Evolutionary conservation across 2,797 vertebrate species (phyloP).

Genomic region (Hippoglossus hippoglossus): DNA sequence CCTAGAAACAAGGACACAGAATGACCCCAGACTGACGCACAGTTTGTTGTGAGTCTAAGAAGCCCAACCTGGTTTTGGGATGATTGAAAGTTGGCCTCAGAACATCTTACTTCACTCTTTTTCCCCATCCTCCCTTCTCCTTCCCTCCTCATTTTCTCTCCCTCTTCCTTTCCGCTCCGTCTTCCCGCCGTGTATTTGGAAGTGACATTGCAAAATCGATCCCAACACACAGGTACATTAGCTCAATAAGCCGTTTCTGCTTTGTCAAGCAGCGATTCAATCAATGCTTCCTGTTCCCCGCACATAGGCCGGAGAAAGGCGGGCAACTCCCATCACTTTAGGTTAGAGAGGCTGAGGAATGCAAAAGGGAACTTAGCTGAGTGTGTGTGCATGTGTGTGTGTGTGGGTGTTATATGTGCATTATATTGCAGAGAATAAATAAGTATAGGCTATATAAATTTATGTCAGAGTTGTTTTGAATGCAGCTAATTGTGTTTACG

Average conservation of each 20-base stretch:
- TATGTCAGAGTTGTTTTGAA: not conserved
- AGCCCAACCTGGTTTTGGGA: not conserved
- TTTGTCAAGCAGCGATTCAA: slow-evolving; percentile 84
- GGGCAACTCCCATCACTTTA: slow-evolving; percentile 73
- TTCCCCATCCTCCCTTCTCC: slow-evolving; percentile 1
- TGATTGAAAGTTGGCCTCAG: slow-evolving; percentile 5
- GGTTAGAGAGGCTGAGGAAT: slow-evolving; percentile 61
- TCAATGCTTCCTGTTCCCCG: slow-evolving; percentile 78
- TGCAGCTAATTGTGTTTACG: not conserved
- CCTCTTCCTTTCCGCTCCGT: slow-evolving; percentile 9
- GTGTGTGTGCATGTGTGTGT: not conserved
- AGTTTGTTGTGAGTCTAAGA: not conserved
- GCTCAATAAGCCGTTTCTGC: slow-evolving; percentile 86
- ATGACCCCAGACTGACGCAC: not conserved
- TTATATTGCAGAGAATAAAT: not conserved
- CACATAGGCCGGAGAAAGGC: slow-evolving; percentile 71
- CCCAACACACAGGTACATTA: slow-evolving; percentile 80
- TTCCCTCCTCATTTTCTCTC: not conserved
- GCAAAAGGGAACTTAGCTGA: slow-evolving; percentile 39
- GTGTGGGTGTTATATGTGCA: not conserved
- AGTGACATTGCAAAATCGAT: slow-evolving; percentile 84
- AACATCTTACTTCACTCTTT: not conserved
- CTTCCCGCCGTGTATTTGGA: slow-evolving; percentile 60
- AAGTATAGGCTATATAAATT: not conserved
- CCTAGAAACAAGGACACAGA: not conserved